These are phyloP conservation scores for Phenganax marumi DNA, from an alignment of 92 coral and sea anemone species.

Conservation along the genomic window DNA sequence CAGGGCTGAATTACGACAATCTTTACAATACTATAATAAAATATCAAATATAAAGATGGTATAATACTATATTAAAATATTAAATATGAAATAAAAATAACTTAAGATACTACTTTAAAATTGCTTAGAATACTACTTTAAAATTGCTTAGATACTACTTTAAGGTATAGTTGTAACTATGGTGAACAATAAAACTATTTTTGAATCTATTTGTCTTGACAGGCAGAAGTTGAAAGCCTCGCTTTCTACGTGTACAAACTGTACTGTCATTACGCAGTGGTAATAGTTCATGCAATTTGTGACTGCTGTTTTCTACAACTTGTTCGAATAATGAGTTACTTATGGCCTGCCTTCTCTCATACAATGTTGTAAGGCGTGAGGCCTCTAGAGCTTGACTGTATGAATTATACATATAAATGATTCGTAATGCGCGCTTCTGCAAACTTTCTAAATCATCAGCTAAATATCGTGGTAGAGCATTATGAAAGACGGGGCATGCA, in stretches of 20 bases:
- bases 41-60: too few relatives aligned
- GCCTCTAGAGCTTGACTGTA: not conserved
- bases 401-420: not conserved
- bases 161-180: slow-evolving; percentile 16
- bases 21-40: too few relatives aligned
- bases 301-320: slow-evolving; percentile 31
- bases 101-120: too few relatives aligned
- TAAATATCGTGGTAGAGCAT: slow-evolving; percentile 9
- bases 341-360: slow-evolving; percentile 29
- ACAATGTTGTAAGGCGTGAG: not conserved
- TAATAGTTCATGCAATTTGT: slow-evolving; percentile 27
- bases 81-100: too few relatives aligned
- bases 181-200: slow-evolving; percentile 14
- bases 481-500: not conserved
- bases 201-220: slow-evolving; percentile 22
- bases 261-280: slow-evolving; percentile 23
- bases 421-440: slow-evolving; percentile 20
- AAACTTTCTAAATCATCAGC: slow-evolving; percentile 2
- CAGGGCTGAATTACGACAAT: too few relatives aligned
- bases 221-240: not conserved
- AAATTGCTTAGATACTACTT: not conserved
- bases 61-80: too few relatives aligned
- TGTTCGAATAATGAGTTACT: slow-evolving; percentile 27
- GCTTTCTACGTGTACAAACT: not conserved
- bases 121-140: too few relatives aligned